These are phyloP conservation scores for Dromiciops gliroides DNA, from an alignment of 2,113 vertebrate genomes.

Conservation along the genomic window DNA sequence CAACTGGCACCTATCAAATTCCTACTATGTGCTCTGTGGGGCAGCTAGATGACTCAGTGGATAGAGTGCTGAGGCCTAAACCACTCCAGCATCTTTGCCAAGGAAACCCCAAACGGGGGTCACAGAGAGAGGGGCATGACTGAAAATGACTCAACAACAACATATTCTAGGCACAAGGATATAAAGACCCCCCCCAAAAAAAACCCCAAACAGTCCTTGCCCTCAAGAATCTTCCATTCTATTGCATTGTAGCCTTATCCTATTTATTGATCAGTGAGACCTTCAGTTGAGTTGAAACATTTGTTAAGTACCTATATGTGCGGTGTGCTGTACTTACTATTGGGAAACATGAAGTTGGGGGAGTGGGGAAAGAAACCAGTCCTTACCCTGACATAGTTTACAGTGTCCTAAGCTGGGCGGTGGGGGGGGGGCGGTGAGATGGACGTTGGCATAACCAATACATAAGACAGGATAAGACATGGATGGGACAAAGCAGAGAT, in stretches of 20 bases:
- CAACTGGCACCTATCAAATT: background rate
- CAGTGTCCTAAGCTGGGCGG: background rate
- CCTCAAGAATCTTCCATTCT: background rate
- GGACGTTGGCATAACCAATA: background rate
- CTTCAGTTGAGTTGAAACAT: background rate
- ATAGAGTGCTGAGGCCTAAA: too few relatives aligned
- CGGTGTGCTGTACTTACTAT: background rate
- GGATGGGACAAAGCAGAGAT: background rate
- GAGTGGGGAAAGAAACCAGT: background rate
- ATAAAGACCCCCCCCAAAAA: background rate
- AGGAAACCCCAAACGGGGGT: background rate
- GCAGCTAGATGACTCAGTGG: too few relatives aligned
- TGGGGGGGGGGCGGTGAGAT: too few relatives aligned
- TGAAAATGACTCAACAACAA: too few relatives aligned
- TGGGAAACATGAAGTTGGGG: background rate
- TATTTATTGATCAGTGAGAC: background rate
- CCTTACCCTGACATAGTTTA: background rate
- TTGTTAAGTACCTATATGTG: background rate
- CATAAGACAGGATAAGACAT: background rate
- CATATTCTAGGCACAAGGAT: background rate
- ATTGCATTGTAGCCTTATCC: background rate
- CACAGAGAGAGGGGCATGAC: too few relatives aligned
- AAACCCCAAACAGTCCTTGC: background rate
- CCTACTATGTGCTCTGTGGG: too few relatives aligned
- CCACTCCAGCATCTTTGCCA: too few relatives aligned